Evolutionary conservation across 1,140 invertebrate species (phyloP).

Genomic region (Pinna nobilis): DNA sequence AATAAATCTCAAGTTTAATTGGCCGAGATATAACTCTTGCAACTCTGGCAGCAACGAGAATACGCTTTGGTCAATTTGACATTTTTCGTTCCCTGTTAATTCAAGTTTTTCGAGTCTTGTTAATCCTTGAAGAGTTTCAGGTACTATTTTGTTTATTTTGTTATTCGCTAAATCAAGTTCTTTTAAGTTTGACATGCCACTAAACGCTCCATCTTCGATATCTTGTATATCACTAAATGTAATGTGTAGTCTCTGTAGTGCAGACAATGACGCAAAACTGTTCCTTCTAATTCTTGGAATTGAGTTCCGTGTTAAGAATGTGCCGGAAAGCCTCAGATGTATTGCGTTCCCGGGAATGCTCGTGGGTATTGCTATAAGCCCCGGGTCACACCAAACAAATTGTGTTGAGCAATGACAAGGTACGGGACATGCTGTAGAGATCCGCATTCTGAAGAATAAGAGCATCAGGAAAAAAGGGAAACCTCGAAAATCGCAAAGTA

Average conservation of each 20-base stretch:
- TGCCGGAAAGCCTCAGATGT: background rate
- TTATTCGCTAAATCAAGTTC: slow-evolving; percentile 1
- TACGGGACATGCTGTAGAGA: slow-evolving; percentile 5
- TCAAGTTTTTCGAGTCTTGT: slow-evolving; percentile 2
- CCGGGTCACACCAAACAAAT: background rate
- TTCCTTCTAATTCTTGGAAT: background rate
- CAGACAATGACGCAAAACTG: background rate
- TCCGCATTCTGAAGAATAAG: too few relatives aligned
- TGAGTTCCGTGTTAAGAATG: background rate
- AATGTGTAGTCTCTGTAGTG: slow-evolving; percentile 2
- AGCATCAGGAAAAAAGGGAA: too few relatives aligned
- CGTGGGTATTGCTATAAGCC: background rate
- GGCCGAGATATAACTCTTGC: slow-evolving; percentile 1
- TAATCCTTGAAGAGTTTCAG: background rate
- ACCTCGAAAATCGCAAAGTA: too few relatives aligned
- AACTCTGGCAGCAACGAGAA: background rate
- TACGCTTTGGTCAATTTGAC: background rate
- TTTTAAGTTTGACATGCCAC: background rate
- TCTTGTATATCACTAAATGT: background rate
- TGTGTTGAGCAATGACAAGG: background rate
- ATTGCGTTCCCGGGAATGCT: slow-evolving; percentile 1
- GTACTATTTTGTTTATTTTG: background rate
- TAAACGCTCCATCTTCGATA: slow-evolving; percentile 9
- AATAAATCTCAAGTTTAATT: slow-evolving; percentile 1
- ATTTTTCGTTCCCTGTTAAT: slow-evolving; percentile 13